Conservation (phyloP, 2,113 vertebrate species). For the Sigmodon hispidus region DNA sequence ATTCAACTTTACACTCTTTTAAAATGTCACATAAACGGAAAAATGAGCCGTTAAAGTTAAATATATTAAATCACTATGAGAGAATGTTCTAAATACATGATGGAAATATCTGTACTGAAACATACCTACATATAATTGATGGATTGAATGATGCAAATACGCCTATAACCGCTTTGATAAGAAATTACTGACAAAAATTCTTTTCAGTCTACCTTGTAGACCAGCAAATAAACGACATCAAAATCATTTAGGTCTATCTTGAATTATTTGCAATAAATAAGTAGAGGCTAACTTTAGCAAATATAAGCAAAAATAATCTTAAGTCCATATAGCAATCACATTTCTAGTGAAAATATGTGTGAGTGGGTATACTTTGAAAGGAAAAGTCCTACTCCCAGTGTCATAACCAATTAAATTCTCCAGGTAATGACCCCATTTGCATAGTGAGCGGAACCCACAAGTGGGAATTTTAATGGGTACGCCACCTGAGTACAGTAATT, state of each 20-base stretch:
- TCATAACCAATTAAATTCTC: slow-evolving; percentile 96
- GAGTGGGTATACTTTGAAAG: slow-evolving; percentile 92
- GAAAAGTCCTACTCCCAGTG: slow-evolving; percentile 90
- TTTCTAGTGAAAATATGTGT: slow-evolving; percentile 89
- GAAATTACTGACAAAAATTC: slow-evolving; percentile 58
- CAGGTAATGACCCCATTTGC: slow-evolving; percentile 97
- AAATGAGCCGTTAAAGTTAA: slow-evolving; percentile 9
- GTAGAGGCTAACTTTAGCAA: slow-evolving; percentile 84
- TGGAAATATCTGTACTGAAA: slow-evolving; percentile 38
- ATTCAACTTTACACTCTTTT: slow-evolving; percentile 21
- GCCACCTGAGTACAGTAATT: slow-evolving; percentile 95
- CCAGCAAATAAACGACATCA: slow-evolving; percentile 70
- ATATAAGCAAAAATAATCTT: slow-evolving; percentile 88
- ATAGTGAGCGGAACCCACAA: slow-evolving; percentile 93
- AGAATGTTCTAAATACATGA: slow-evolving; percentile 1
- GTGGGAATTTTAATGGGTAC: slow-evolving; percentile 95
- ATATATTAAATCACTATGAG: not conserved
- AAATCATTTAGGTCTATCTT: slow-evolving; percentile 81
- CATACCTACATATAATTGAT: not conserved
- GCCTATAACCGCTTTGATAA: slow-evolving; percentile 73
- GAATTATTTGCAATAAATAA: slow-evolving; percentile 78
- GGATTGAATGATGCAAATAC: slow-evolving; percentile 57
- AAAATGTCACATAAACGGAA: not conserved
- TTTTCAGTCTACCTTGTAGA: slow-evolving; percentile 67
- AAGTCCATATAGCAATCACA: slow-evolving; percentile 86